Evolutionary conservation across 2,113 vertebrate genomes (phyloP).

Genomic region (Podocnemis expansa): DNA sequence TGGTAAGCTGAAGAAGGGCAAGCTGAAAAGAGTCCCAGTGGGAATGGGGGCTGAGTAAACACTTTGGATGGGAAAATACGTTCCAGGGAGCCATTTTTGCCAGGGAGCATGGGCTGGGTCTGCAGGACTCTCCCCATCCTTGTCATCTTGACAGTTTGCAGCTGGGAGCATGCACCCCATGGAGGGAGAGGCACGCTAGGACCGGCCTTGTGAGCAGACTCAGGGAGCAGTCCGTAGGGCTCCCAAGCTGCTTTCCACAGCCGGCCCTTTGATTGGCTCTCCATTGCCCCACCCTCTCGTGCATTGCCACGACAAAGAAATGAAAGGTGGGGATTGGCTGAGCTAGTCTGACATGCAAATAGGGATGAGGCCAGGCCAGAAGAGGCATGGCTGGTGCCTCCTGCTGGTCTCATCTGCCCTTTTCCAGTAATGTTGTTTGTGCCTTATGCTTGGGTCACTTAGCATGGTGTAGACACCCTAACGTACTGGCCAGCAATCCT

Average conservation of each 20-base stretch:
- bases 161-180: background rate
- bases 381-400: background rate
- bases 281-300: background rate
- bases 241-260: background rate
- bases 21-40: background rate
- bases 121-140: background rate
- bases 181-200: background rate
- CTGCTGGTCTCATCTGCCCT: background rate
- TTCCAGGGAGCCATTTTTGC: background rate
- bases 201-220: background rate
- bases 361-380: background rate
- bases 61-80: background rate
- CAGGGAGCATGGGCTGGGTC: background rate
- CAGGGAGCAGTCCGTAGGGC: background rate
- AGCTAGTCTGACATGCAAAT: background rate
- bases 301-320: background rate
- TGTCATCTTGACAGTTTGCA: background rate
- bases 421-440: background rate
- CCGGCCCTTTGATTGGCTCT: background rate
- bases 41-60: rapidly evolving
- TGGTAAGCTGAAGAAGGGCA: background rate
- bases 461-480: background rate
- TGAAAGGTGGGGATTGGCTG: background rate
- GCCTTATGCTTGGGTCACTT: background rate
- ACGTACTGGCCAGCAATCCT: background rate